phyloP scores from a whole-genome alignment of 2,888 invertebrate genomes.

The Ramazzottius varieornatus region DNA sequence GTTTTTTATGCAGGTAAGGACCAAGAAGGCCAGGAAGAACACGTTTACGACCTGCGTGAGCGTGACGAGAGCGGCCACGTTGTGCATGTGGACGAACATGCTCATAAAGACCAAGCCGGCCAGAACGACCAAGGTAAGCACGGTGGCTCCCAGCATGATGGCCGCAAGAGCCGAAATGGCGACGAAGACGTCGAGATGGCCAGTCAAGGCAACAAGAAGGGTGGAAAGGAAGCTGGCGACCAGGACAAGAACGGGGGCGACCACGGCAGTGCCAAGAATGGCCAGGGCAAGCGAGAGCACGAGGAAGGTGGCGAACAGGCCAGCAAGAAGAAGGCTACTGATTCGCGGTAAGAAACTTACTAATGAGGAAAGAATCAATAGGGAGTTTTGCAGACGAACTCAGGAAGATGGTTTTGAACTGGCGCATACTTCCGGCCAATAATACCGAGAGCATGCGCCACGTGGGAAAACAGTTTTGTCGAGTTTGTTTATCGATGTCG shows the following conservation, averaged over 20 bases:
- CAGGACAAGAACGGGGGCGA: neutral
- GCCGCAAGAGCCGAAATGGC: neutral
- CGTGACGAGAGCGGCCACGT: neutral
- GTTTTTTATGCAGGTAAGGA: neutral
- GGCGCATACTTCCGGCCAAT: no score
- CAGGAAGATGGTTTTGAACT: neutral
- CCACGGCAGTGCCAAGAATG: neutral
- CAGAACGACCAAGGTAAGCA: neutral
- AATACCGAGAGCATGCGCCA: no score
- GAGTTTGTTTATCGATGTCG: neutral
- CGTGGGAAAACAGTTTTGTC: no score
- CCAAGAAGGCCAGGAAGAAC: no score
- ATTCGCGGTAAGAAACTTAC: neutral
- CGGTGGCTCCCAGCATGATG: neutral
- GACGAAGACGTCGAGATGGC: neutral
- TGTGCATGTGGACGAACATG: neutral
- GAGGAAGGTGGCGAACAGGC: neutral
- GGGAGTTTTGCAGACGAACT: neutral
- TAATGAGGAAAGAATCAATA: no score
- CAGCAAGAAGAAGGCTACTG: neutral
- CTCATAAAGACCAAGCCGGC: neutral
- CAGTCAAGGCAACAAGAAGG: neutral
- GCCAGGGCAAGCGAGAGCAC: neutral
- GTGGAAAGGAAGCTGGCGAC: neutral
- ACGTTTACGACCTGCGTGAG: neutral